These are phyloP conservation scores for Carcinoscorpius rotundicauda DNA, from an alignment of 1,140 invertebrate genomes.

Conservation along the genomic window DNA sequence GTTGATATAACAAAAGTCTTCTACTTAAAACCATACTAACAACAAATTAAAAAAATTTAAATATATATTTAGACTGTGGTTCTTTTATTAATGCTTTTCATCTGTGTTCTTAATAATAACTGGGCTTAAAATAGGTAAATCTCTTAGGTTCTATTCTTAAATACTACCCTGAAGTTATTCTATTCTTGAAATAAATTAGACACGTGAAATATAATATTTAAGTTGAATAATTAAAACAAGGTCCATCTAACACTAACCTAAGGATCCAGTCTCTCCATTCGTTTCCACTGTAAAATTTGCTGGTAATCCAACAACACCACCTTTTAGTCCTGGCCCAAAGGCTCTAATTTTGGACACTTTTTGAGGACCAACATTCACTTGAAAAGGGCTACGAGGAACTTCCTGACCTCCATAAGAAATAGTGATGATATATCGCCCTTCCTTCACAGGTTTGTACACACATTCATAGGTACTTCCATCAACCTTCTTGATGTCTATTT, in stretches of 20 bases:
- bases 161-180: no score
- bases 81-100: no score
- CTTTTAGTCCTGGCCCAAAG: conserved; percentile 70
- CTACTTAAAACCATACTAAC: no score
- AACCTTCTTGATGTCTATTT: conserved; percentile 38
- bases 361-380: conserved; percentile 70
- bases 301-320: conserved; percentile 68
- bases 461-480: conserved; percentile 56
- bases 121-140: no score
- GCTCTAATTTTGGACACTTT: conserved; percentile 69
- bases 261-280: conserved; percentile 74
- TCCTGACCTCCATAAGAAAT: conserved; percentile 61
- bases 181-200: no score
- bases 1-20: no score
- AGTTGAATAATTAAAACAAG: conserved; percentile 3
- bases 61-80: no score
- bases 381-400: conserved; percentile 62
- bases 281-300: conserved; percentile 83
- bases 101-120: no score
- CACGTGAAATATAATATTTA: conserved; percentile 5
- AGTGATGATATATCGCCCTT: conserved; percentile 65
- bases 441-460: conserved; percentile 55
- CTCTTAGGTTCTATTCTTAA: no score
- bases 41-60: no score
- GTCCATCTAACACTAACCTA: conserved; percentile 37